These are phyloP conservation scores for Nestor notabilis DNA, from an alignment of 2,113 vertebrate genomes.

Conservation along the genomic window DNA sequence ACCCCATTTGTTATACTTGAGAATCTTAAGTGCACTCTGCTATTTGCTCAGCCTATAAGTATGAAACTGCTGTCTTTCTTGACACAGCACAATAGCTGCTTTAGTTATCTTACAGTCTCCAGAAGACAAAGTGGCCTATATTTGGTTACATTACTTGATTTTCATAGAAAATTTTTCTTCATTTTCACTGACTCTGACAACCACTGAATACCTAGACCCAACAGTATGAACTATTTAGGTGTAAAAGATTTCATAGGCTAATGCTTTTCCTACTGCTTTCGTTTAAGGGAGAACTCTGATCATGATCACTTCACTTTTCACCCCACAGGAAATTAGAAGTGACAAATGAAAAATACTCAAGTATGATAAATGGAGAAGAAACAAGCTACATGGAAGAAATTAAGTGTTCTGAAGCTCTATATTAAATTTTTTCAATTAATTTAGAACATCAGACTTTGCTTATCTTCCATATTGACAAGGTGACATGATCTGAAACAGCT, in stretches of 20 bases:
- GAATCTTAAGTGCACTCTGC: background rate
- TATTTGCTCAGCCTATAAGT: constrained; percentile 17
- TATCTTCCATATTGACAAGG: background rate
- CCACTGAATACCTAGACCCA: background rate
- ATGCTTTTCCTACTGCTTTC: background rate
- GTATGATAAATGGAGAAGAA: background rate
- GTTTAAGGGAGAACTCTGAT: background rate
- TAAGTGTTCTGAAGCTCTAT: background rate
- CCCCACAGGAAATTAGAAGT: background rate
- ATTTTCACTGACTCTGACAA: background rate
- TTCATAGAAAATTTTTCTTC: background rate
- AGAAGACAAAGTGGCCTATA: background rate
- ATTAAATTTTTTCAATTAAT: background rate
- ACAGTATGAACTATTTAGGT: background rate
- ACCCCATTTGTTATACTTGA: constrained; percentile 1
- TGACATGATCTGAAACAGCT: background rate
- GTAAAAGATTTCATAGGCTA: background rate
- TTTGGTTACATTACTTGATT: background rate
- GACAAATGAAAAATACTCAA: background rate
- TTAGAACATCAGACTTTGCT: background rate
- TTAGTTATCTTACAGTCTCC: background rate
- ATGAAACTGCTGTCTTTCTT: background rate
- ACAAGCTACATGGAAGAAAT: background rate
- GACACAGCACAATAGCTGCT: background rate
- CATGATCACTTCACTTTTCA: background rate